Conservation (phyloP, 2,797 vertebrate genomes). For the Cephalopachus bancanus region DNA sequence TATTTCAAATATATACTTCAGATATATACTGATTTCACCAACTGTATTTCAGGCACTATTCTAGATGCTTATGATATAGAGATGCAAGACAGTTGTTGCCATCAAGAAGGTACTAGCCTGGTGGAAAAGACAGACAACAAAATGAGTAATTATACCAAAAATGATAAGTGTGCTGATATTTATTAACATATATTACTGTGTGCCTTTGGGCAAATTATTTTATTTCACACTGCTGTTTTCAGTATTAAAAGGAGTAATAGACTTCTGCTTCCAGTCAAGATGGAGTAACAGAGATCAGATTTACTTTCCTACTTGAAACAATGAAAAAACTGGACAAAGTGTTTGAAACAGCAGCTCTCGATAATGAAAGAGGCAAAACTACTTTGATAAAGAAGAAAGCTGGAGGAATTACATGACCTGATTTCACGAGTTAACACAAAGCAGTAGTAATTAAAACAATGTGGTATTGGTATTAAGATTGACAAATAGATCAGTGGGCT, state of each 20-base stretch:
- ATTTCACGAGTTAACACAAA: slow-evolving; percentile 40
- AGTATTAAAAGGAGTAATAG: slow-evolving; percentile 27
- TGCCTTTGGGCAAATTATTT: neutral
- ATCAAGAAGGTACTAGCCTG: neutral
- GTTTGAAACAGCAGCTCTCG: neutral
- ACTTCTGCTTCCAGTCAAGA: neutral
- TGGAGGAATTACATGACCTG: neutral
- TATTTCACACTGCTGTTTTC: neutral
- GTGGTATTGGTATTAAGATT: neutral
- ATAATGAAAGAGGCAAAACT: neutral
- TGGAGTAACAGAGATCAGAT: neutral
- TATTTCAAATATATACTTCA: slow-evolving; percentile 29
- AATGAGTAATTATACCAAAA: neutral
- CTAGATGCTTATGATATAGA: neutral
- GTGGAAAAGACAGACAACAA: neutral
- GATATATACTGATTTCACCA: neutral
- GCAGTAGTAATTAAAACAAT: neutral
- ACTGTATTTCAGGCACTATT: neutral
- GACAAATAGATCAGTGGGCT: neutral
- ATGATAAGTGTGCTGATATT: neutral
- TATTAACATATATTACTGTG: neutral
- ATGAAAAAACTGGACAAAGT: neutral
- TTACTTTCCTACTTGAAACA: neutral
- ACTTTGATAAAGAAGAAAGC: neutral
- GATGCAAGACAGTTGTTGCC: neutral